phyloP scores from a whole-genome alignment of 2,888 invertebrate species.

The Aleiodes alternator region DNA sequence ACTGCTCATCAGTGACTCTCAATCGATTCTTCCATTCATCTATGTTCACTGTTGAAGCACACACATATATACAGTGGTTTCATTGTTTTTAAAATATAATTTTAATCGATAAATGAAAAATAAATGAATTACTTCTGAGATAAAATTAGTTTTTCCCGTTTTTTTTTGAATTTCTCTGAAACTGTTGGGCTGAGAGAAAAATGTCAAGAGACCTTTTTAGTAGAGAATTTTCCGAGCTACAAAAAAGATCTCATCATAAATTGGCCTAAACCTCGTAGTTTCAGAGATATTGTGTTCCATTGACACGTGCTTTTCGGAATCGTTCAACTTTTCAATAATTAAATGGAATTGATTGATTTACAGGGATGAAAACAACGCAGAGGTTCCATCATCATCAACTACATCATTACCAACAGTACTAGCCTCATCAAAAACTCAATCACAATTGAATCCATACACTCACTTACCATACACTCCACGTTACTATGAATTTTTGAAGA shows the following conservation, averaged over 20 bases:
- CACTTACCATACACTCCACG: conserved; percentile 90
- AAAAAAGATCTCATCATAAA: too few species aligned
- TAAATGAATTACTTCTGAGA: too few species aligned
- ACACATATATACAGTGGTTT: background rate
- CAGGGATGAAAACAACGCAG: conserved; percentile 65
- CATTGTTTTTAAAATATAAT: background rate
- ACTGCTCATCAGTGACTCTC: conserved; percentile 57
- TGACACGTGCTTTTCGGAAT: too few species aligned
- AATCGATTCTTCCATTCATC: conserved; percentile 28
- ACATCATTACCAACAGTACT: conserved; percentile 70
- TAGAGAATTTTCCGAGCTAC: too few species aligned
- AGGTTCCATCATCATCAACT: conserved; percentile 69
- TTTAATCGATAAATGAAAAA: too few species aligned
- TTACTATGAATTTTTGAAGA: conserved; percentile 92
- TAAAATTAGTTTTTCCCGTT: too few species aligned
- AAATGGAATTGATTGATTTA: conserved; percentile 5
- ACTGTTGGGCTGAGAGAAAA: too few species aligned
- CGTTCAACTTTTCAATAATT: background rate
- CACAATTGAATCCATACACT: conserved; percentile 84
- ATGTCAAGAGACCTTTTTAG: too few species aligned
- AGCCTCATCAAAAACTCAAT: conserved; percentile 74
- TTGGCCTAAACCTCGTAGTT: too few species aligned
- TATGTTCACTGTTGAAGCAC: background rate
- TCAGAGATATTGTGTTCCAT: too few species aligned
- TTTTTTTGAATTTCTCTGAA: too few species aligned